Evolutionary conservation across 2,888 invertebrate species (phyloP), one percentile per base, ranked within the genome.

Genomic region (Lypha dubia): DNA sequence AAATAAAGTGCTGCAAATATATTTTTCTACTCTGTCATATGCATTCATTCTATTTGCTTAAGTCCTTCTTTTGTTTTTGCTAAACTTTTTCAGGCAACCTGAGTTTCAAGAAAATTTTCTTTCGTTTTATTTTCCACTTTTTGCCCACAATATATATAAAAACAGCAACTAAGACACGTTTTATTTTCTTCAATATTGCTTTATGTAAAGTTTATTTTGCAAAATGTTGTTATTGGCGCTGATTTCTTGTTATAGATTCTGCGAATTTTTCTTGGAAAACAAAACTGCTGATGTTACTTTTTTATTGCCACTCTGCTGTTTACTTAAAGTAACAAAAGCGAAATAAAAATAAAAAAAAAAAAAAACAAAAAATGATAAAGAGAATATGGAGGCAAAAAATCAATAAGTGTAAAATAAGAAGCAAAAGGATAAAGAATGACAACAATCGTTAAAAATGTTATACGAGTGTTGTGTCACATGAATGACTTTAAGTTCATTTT

Each of bases 251-350:
- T 70, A 17, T 32, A 15, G 22, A 24, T 63, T 63, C n/a, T 4
- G n/a, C 11, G 15, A 22, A 15, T 44, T 49, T 71, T 58, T 58
- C 35, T 24, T 8, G 5, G 35, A 35, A 68, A 68, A 74, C 44
- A 79, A 79, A 79, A 75, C 65, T 84, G 77, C 84, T 84, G 84
- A 84, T 81, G 70, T 70, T 81, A 77, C 73, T 77, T 73, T 81
- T 77, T 84, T 80, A 77, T 70, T 74, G 60, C 49, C 68, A 68
- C 35, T n/a, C n/a, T n/a, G n/a, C n/a, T 74, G 63, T 56, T 70
- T 35, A 70, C 41, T 56, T 67, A 63, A 51, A 75, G 35, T 53
- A 79, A 41, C 46, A 58, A 63, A 63, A 68, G 53, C 13, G 44
- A n/a, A 32, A 24, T 70, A 44, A 32, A 41, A 70, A 53, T 20